A percentile compares a stretch with the other conserved stretches of the same genome.
Conservation (phyloP, 2,888 invertebrate genomes). For the Stomorhina lunata region DNA sequence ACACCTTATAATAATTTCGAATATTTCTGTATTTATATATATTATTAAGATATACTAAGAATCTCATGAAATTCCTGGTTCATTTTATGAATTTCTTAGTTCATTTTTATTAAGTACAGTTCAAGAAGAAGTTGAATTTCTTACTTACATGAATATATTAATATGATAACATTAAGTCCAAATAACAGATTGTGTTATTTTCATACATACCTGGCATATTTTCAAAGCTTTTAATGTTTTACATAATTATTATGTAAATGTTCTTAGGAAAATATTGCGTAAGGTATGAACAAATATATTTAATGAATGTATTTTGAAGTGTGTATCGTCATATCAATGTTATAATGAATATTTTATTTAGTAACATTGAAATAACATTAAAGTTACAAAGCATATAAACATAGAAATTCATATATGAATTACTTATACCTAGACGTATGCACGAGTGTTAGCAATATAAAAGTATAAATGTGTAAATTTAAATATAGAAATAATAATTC, state of each 20-base stretch:
- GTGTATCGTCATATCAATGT: neutral
- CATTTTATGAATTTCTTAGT: too few relatives aligned
- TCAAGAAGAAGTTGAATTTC: neutral
- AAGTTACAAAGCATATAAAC: neutral
- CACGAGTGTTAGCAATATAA: too few relatives aligned
- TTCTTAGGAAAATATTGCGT: neutral
- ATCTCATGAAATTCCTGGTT: too few relatives aligned
- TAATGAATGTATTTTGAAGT: neutral
- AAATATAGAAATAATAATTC: too few relatives aligned
- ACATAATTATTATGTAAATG: conserved; percentile 39
- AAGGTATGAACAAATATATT: neutral
- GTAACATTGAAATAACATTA: conserved; percentile 35
- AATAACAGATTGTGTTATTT: neutral
- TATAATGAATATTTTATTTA: conserved; percentile 35
- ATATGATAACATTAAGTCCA: too few relatives aligned
- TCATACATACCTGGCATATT: neutral
- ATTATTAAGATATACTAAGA: too few relatives aligned
- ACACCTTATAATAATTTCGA: too few relatives aligned
- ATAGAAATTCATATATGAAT: neutral
- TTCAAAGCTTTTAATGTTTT: conserved; percentile 11
- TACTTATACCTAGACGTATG: neutral
- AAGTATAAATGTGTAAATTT: too few relatives aligned
- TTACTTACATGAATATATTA: neutral
- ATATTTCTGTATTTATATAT: too few relatives aligned
- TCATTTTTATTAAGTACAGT: too few relatives aligned